phyloP scores from a whole-genome alignment of 2,797 vertebrate species.

The Miichthys miiuy region DNA sequence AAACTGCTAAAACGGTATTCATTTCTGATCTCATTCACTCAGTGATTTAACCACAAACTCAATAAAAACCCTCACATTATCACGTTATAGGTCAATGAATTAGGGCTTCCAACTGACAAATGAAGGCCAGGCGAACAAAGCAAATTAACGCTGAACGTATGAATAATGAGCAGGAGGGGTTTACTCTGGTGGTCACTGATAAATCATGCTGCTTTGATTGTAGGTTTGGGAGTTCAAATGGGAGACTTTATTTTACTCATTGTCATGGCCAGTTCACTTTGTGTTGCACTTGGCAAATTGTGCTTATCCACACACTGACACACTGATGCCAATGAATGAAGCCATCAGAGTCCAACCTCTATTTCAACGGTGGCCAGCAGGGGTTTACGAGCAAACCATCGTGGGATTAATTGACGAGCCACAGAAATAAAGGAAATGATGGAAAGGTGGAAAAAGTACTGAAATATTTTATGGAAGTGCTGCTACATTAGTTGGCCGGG shows the following conservation, averaged over 20 bases:
- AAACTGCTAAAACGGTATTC: conserved; percentile 63
- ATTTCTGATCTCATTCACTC: conserved; percentile 72
- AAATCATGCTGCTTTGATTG: conserved; percentile 61
- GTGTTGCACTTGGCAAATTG: conserved; percentile 74
- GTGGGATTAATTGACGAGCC: conserved; percentile 66
- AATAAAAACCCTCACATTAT: conserved; percentile 69
- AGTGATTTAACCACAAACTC: conserved; percentile 67
- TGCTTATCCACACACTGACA: conserved; percentile 64
- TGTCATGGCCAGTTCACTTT: conserved; percentile 67
- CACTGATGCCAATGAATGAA: conserved; percentile 69
- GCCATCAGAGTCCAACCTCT: conserved; percentile 52
- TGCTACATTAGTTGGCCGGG: conserved; percentile 52
- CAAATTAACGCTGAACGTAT: conserved; percentile 59
- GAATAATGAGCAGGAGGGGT: conserved; percentile 54
- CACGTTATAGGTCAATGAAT: conserved; percentile 78
- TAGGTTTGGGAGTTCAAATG: conserved; percentile 65
- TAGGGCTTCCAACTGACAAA: conserved; percentile 53
- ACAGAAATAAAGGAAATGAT: conserved; percentile 69
- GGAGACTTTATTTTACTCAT: conserved; percentile 62
- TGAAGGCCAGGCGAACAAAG: conserved; percentile 43
- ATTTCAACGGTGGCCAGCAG: conserved; percentile 59
- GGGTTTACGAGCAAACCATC: conserved; percentile 69
- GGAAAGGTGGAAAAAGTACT: conserved; percentile 75
- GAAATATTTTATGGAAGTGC: conserved; percentile 69
- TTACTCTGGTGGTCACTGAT: conserved; percentile 51